Evolutionary conservation across 2,797 vertebrate genomes (phyloP).

Genomic region (Tarsius wallacei): DNA sequence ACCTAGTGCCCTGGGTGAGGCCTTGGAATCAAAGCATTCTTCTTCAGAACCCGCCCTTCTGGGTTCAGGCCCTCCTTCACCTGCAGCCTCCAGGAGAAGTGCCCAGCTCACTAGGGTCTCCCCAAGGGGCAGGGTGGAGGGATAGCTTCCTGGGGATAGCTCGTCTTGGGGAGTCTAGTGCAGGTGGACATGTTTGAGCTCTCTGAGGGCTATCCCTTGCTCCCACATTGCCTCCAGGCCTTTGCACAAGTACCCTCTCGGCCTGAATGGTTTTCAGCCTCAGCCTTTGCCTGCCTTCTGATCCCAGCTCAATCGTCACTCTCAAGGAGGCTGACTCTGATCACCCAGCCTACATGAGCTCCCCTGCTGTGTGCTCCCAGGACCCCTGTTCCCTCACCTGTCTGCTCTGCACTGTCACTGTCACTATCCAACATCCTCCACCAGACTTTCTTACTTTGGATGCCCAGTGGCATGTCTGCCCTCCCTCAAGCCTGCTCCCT

Average conservation of each 20-base stretch:
- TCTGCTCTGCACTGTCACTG: neutral
- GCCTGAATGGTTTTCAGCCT: neutral
- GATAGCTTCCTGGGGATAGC: neutral
- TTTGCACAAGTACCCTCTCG: neutral
- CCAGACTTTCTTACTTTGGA: neutral
- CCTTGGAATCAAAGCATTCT: slow-evolving; percentile 37
- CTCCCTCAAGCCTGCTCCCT: neutral
- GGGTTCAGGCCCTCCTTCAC: slow-evolving; percentile 6
- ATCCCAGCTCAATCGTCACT: neutral
- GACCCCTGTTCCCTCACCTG: neutral
- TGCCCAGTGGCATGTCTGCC: neutral
- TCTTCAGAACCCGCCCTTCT: slow-evolving; percentile 22
- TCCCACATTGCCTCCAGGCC: neutral
- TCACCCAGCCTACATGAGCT: neutral
- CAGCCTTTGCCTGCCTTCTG: slow-evolving; percentile 7
- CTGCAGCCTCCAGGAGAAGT: neutral
- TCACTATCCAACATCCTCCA: neutral
- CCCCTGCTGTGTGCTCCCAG: neutral
- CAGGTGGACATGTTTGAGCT: too few species aligned
- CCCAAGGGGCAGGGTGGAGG: neutral
- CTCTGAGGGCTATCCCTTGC: neutral
- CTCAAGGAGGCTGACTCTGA: neutral
- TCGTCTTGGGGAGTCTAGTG: neutral
- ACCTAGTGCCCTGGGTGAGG: neutral
- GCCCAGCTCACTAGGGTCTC: neutral